phyloP scores from a whole-genome alignment of 2,113 vertebrate genomes.

The Galemys pyrenaicus region DNA sequence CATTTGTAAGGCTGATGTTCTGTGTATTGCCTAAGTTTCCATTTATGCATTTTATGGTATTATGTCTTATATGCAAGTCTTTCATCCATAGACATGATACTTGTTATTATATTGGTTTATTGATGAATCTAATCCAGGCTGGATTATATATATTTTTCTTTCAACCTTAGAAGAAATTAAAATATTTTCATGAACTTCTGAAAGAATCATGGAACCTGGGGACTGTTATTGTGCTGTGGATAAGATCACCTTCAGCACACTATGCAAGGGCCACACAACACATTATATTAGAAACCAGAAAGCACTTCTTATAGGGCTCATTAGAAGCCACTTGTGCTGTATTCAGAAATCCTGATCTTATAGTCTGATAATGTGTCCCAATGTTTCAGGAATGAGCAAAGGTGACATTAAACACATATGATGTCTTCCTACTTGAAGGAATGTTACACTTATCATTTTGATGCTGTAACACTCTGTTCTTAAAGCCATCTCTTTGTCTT shows the following conservation, averaged over 20 bases:
- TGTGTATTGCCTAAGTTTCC: too few species aligned
- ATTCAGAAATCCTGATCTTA: constrained; percentile 71
- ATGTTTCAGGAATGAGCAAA: constrained; percentile 46
- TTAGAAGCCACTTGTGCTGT: neutral
- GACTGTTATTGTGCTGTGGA: neutral
- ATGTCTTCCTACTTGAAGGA: neutral
- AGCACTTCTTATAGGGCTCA: constrained; percentile 54
- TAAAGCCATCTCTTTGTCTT: neutral
- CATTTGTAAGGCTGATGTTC: too few species aligned
- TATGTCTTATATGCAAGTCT: too few species aligned
- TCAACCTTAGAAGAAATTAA: constrained; percentile 26
- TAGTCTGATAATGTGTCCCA: constrained; percentile 56
- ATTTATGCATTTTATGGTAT: too few species aligned
- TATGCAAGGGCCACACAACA: constrained; percentile 26
- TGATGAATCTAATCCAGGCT: neutral
- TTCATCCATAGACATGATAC: neutral
- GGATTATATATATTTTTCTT: neutral
- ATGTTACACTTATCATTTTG: neutral
- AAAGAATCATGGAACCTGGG: neutral
- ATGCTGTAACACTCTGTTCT: neutral
- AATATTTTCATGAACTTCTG: neutral
- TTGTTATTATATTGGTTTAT: constrained; percentile 1
- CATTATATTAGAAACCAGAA: constrained; percentile 53
- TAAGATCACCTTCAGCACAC: neutral
- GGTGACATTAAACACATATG: constrained; percentile 40